Base-by-base conservation (phyloP, 2,113 vertebrate species). In the Potamarius usumacintae region DNA sequence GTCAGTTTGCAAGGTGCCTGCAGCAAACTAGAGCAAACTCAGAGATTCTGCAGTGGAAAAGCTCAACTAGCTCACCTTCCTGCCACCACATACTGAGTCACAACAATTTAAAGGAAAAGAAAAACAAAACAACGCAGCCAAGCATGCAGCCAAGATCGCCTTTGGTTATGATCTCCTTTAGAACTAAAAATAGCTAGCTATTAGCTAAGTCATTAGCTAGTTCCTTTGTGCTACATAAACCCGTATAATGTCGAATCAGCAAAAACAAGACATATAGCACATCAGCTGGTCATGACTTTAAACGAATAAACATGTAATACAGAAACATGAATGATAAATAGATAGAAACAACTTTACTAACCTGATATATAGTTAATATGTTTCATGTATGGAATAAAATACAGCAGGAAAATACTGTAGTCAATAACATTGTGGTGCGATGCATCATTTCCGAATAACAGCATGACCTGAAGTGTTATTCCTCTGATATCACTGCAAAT, bases 1-100 rank as follows among this genome's bases (percentile, higher is more conserved):
- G 92, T 89, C 87, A 88, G 92, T 94, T 91, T 83, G 89, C 89
- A 90, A 88, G 90, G 86, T 90, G 92, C 90, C 90, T 90, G 93
- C 90, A 90, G 91, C 92, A 92, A 91, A 82, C 48, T 82, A 81
- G 86, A 57, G 63, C 57, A 10, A 74, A 65, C 77, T 77, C 3
- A 5, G 7, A 48, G 30, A 63, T 25, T 86, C 87, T 76, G 87
- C 85, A 84, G 89, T 72, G 57, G 74, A 48, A 82, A 2, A 53
- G 57, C 80, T 52, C 18, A 85, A 60, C 48, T 71, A 62, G 55
- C 42, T 81, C 53, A 80, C 34, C 74, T 55, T 63, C 18, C 74
- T 50, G 48, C 71, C 4, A 77, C n/a, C 27, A 30, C 22, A 0
- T 1, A 25, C 62, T 5, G 50, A 78, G 72, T 9, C 62, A 67